Base-by-base conservation (phyloP, 2,113 vertebrate species). In the Falco punctatus region DNA sequence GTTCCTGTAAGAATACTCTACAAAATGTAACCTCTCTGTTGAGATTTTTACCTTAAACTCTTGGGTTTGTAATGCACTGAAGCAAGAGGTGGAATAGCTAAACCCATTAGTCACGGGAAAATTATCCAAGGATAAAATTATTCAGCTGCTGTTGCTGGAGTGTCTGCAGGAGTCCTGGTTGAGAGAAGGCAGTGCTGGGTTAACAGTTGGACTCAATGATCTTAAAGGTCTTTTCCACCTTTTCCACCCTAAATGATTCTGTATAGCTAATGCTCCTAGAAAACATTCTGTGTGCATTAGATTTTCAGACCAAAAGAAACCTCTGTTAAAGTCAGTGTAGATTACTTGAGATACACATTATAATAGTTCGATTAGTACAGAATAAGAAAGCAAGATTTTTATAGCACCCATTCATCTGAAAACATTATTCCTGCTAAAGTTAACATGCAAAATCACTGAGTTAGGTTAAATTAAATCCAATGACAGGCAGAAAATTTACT, bases 21-120 rank as follows among this genome's bases (percentile, higher is more conserved):
- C 55, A 94, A 94, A 88, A 84, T 42, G 42, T 78, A 94, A 95
- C 64, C 59, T 91, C 84, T 92, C 89, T 78, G 48, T 66, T 91
- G 82, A 93, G 73, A 85, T 71, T 95, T 82, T 87, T 93, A 78
- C 69, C 49, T 94, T 94, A 96, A 95, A 82, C 88, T 74, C 40
- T 44, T 87, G 80, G 64, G 70, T 95, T 84, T 94, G 46, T 35
- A 93, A 88, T 10, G 81, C 77, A 92, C 20, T 65, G 80, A 88
- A 93, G 85, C 38, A 96, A 94, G 70, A 79, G 58, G 54, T 58
- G 28, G 81, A 97, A 95, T 32, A 88, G 48, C 58, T 88, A 94
- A 81, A 94, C 80, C 72, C 62, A 67, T 92, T 91, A 42, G 42
- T 42, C 42, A 42, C 42, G 14, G 42, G 42, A 42, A 42, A 42